Evolutionary conservation across 2,113 vertebrate species (phyloP).

Genomic region (Nycticorax nycticorax): DNA sequence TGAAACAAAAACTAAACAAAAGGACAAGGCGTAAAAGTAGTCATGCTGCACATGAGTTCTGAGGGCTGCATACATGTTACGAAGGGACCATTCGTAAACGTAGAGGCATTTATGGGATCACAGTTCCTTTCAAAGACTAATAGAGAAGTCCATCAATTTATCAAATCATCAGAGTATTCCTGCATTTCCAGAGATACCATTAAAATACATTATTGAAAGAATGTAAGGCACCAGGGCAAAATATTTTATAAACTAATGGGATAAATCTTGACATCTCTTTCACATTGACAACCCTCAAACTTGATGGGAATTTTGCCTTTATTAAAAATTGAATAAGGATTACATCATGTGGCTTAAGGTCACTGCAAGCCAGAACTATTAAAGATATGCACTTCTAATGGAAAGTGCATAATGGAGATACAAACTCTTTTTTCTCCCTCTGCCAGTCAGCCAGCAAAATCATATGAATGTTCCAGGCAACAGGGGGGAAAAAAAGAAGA

Average conservation of each 20-base stretch:
- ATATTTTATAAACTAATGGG: neutral
- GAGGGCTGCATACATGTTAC: neutral
- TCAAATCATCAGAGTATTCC: neutral
- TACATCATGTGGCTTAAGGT: neutral
- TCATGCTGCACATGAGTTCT: neutral
- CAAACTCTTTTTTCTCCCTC: neutral
- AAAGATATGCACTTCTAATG: neutral
- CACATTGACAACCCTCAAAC: neutral
- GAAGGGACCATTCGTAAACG: neutral
- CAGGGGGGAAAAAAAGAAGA: neutral
- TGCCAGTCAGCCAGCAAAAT: neutral
- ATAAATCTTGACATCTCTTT: neutral
- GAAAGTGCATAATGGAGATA: neutral
- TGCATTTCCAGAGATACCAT: neutral
- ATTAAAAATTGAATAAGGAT: neutral
- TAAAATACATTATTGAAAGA: slow-evolving; percentile 9
- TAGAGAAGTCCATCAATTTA: neutral
- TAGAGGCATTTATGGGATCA: neutral
- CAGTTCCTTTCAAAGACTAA: neutral
- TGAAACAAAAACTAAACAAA: neutral
- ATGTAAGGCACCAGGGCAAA: neutral
- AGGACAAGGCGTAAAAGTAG: neutral
- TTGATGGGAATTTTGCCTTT: neutral
- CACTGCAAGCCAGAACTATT: neutral
- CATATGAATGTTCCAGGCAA: neutral